Conservation (phyloP, 2,888 invertebrate genomes). For the Sepiola atlantica region DNA sequence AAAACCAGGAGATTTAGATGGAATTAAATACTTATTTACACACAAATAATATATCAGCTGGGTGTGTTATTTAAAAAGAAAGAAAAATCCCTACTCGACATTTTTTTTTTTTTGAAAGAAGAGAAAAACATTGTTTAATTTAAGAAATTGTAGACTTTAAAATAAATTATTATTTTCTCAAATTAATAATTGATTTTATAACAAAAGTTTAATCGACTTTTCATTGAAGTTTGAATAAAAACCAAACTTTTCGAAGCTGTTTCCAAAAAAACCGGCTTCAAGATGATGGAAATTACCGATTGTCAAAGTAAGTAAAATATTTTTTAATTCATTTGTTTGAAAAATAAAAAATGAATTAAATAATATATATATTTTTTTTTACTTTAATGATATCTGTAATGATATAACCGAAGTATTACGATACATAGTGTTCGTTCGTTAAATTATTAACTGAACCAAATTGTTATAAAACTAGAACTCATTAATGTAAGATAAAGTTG, state of each 20-base stretch:
- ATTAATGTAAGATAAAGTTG: too few species aligned
- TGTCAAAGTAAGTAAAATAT: constrained; percentile 74
- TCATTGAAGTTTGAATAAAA: neutral
- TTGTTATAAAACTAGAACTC: neutral
- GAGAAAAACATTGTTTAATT: neutral
- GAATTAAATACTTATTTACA: neutral
- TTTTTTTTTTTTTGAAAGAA: neutral
- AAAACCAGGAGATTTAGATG: neutral
- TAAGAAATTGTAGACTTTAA: neutral
- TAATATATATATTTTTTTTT: neutral
- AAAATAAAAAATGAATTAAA: neutral
- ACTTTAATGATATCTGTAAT: neutral
- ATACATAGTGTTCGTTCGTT: too few species aligned
- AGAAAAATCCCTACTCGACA: neutral
- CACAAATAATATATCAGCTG: neutral
- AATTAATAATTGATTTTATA: neutral
- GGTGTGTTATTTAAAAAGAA: neutral
- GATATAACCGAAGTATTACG: too few species aligned
- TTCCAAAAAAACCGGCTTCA: constrained; percentile 48
- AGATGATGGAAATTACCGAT: constrained; percentile 76
- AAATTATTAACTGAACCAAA: neutral
- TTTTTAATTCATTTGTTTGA: neutral
- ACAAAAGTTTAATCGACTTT: neutral
- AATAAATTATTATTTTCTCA: neutral
- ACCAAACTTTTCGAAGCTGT: neutral